These are phyloP conservation scores for Ariolimax columbianus DNA, from an alignment of 2,888 invertebrate species.

Conservation along the genomic window DNA sequence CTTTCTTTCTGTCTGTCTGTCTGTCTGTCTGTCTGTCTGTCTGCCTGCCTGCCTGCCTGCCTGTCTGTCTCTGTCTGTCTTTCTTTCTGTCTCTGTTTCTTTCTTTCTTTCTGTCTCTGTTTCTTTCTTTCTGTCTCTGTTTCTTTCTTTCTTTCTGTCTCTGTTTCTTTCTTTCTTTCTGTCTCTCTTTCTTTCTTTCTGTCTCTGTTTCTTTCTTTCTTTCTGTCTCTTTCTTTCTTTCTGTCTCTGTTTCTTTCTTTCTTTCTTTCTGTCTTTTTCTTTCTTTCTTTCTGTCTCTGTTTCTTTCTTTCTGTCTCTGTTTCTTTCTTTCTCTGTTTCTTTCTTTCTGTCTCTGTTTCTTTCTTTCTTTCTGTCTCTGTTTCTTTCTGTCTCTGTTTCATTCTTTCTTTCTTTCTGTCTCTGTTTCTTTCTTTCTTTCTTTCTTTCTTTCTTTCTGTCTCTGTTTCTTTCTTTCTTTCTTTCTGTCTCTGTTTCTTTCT, in stretches of 20 bases:
- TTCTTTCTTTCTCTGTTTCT: too few species aligned
- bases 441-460: neutral
- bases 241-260: neutral
- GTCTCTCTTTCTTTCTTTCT: neutral
- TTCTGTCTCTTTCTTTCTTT: neutral
- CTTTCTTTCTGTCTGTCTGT: too few species aligned
- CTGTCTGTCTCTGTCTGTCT: neutral
- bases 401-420: too few species aligned
- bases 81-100: neutral
- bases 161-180: neutral
- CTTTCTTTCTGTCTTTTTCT: neutral
- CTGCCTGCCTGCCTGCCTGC: neutral
- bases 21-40: neutral
- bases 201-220: neutral
- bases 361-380: too few species aligned
- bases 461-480: neutral
- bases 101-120: neutral
- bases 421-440: neutral
- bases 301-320: neutral
- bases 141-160: too few species aligned
- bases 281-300: neutral
- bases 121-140: neutral
- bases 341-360: too few species aligned
- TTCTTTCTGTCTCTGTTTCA: too few species aligned
- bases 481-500: neutral